These are phyloP conservation scores for Dynastes maya DNA, from an alignment of 2,888 invertebrate species.

Conservation along the genomic window DNA sequence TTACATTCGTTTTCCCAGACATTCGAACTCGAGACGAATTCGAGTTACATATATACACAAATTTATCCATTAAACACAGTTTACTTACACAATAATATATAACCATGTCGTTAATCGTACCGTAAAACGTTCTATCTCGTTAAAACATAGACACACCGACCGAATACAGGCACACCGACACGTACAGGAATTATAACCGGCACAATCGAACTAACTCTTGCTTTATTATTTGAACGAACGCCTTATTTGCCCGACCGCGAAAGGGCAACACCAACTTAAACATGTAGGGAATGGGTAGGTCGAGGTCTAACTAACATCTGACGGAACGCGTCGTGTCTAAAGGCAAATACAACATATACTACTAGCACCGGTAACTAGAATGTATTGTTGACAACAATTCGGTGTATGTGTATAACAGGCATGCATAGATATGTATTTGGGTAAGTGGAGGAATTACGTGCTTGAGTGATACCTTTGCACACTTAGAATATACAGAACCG, in stretches of 20 bases:
- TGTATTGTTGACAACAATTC: conserved; percentile 8
- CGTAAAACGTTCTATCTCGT: too few relatives aligned
- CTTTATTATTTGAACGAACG: conserved; percentile 1
- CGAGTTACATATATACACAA: neutral
- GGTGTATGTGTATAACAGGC: conserved; percentile 3
- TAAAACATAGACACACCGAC: neutral
- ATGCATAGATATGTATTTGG: conserved; percentile 36
- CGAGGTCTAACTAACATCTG: conserved; percentile 8
- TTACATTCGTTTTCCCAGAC: neutral
- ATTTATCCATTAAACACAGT: neutral
- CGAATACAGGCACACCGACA: neutral
- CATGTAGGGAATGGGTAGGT: neutral
- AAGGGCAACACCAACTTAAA: conserved; percentile 6
- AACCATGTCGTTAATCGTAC: neutral
- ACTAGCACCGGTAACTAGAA: conserved; percentile 9
- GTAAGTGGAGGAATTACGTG: conserved; percentile 42
- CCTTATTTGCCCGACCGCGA: conserved; percentile 6
- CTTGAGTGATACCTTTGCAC: neutral
- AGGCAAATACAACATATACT: conserved; percentile 3
- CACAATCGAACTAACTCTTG: conserved; percentile 1
- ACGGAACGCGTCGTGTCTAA: neutral
- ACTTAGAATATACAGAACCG: too few relatives aligned
- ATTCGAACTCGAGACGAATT: neutral
- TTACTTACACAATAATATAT: conserved; percentile 36
- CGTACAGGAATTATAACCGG: conserved; percentile 6